Percentiles rank a stretch among this genome's conserved stretches.
Evolutionary conservation across 2,113 vertebrate species (phyloP).

Genomic region (Chaetops frenatus): DNA sequence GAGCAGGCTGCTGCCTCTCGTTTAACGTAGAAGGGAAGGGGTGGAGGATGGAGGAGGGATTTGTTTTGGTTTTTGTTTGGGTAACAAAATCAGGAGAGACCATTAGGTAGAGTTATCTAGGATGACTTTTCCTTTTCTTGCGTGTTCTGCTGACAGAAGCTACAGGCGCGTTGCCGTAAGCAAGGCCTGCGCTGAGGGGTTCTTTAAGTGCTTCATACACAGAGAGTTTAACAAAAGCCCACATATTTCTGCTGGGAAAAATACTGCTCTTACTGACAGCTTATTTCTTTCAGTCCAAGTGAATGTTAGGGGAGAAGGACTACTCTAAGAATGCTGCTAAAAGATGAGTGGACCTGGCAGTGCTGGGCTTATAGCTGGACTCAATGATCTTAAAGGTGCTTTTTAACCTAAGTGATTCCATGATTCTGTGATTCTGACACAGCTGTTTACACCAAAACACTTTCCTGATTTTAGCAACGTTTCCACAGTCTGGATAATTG

Average conservation of each 20-base stretch:
- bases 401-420: background rate
- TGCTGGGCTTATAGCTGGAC: background rate
- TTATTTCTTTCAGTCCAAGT: background rate
- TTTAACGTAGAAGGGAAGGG: background rate
- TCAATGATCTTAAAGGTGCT: background rate
- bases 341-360: background rate
- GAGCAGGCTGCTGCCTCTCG: conserved; percentile 6
- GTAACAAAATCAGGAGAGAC: conserved; percentile 12
- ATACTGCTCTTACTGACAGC: background rate
- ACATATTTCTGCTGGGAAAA: background rate
- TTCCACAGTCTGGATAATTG: background rate
- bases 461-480: background rate
- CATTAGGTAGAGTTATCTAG: background rate
- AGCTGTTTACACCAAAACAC: background rate
- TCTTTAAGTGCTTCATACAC: background rate
- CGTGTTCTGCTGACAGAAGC: background rate
- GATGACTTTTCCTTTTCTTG: background rate
- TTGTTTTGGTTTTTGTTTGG: conserved; percentile 50
- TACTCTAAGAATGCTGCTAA: background rate
- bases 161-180: background rate
- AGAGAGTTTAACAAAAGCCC: background rate
- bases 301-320: background rate
- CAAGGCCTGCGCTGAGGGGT: background rate
- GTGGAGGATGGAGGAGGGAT: background rate
- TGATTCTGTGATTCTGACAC: background rate